Conservation (phyloP, 2,888 invertebrate species). For the Sminthurinus aureus region DNA sequence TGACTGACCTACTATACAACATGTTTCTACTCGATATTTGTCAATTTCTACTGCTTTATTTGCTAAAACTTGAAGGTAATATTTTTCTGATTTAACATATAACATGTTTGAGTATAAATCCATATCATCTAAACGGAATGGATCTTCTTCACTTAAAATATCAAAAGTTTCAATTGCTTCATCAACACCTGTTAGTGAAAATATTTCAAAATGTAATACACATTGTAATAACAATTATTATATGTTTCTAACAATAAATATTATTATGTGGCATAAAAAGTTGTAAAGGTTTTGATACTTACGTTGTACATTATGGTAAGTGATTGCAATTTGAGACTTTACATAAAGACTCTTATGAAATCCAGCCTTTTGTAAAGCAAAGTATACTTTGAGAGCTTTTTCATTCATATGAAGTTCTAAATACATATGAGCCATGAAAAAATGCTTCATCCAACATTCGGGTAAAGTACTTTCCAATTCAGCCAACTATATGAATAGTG, state of each 20-base stretch:
- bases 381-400: conserved; percentile 49
- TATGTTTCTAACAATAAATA: not conserved
- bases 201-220: not conserved
- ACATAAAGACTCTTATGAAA: conserved; percentile 89
- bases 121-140: conserved; percentile 92
- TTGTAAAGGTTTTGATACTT: conserved; percentile 57
- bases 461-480: conserved; percentile 68
- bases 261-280: too few species aligned
- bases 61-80: conserved; percentile 90
- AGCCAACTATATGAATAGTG: conserved; percentile 62
- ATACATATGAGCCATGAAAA: conserved; percentile 90
- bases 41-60: conserved; percentile 93
- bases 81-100: conserved; percentile 91
- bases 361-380: conserved; percentile 77
- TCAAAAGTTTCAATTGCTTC: conserved; percentile 86
- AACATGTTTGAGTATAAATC: conserved; percentile 96
- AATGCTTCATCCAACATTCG: conserved; percentile 92
- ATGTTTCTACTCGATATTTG: conserved; percentile 96
- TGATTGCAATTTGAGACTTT: conserved; percentile 89
- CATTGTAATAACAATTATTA: not conserved
- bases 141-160: conserved; percentile 84
- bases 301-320: conserved; percentile 91
- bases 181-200: conserved; percentile 75
- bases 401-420: conserved; percentile 89
- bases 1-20: conserved; percentile 89